Evolutionary conservation across 2,797 vertebrate species (phyloP).

Genomic region (Trachops cirrhosus): DNA sequence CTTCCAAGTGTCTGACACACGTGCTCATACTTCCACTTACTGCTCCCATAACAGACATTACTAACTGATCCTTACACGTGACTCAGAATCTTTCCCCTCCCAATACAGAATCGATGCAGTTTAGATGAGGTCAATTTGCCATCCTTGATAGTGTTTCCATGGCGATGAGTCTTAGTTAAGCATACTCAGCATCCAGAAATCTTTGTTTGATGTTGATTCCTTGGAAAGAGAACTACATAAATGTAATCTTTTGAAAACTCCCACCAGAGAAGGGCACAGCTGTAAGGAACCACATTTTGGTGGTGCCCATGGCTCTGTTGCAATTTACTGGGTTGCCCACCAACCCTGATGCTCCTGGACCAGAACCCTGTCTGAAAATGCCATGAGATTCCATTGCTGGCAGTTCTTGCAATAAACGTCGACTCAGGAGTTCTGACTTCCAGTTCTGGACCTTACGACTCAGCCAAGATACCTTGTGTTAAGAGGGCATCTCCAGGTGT

Average conservation of each 20-base stretch:
- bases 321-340: neutral
- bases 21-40: accelerated
- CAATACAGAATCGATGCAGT: neutral
- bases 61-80: neutral
- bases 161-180: neutral
- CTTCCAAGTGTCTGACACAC: neutral
- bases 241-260: neutral
- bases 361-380: neutral
- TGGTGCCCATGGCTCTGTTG: neutral
- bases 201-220: neutral
- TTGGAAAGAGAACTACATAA: neutral
- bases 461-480: neutral
- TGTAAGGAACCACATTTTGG: accelerated
- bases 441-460: neutral
- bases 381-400: neutral
- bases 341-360: neutral
- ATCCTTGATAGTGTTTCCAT: neutral
- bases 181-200: neutral
- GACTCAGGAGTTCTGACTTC: neutral
- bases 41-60: neutral
- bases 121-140: neutral
- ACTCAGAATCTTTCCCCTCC: neutral
- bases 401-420: neutral
- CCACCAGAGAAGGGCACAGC: neutral
- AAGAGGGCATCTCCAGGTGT: slow-evolving; percentile 26